These are phyloP conservation scores for Anthophora plumipes DNA, from an alignment of 2,888 invertebrate species.

Conservation along the genomic window DNA sequence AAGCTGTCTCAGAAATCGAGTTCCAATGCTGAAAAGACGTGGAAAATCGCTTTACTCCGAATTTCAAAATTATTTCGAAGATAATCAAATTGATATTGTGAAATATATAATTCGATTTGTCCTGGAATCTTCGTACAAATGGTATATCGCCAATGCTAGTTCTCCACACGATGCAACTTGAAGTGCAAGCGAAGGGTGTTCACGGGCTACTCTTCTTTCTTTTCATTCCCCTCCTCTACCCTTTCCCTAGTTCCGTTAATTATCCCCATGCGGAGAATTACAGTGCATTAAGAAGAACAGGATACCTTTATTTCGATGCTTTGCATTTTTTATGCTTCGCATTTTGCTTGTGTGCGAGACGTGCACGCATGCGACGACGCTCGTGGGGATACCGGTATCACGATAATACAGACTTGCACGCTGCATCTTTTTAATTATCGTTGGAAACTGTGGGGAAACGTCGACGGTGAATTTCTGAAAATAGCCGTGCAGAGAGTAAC, in stretches of 20 bases:
- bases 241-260: slow-evolving; percentile 24
- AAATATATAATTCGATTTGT: too few species aligned
- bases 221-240: background rate
- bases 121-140: too few species aligned
- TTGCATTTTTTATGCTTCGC: slow-evolving; percentile 33
- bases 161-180: background rate
- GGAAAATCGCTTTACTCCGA: too few species aligned
- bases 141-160: background rate
- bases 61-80: too few species aligned
- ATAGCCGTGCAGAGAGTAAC: too few species aligned
- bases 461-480: too few species aligned
- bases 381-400: slow-evolving; percentile 1
- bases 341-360: background rate
- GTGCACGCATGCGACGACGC: slow-evolving; percentile 14
- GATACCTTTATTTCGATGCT: slow-evolving; percentile 41
- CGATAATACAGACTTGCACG: slow-evolving; percentile 18
- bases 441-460: too few species aligned
- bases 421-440: slow-evolving; percentile 1
- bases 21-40: too few species aligned
- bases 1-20: too few species aligned
- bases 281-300: slow-evolving; percentile 32
- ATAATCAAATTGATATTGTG: too few species aligned
- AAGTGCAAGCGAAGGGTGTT: background rate
- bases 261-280: slow-evolving; percentile 37
- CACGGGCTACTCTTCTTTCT: background rate